These are phyloP conservation scores for Passer domesticus DNA, from an alignment of 2,113 vertebrate genomes.

Conservation along the genomic window DNA sequence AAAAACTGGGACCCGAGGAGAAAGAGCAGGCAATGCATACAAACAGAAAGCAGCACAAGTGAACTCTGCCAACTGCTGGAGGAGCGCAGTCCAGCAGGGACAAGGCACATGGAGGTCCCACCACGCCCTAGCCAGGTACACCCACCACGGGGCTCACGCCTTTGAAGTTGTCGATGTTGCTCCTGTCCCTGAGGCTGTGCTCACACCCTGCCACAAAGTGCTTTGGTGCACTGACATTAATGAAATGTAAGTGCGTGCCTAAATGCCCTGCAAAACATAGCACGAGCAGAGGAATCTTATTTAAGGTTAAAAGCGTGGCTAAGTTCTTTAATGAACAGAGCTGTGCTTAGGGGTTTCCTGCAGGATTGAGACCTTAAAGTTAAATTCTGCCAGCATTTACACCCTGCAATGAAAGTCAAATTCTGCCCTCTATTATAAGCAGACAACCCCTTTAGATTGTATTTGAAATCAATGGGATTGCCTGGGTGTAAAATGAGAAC, in stretches of 20 bases:
- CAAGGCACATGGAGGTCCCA: not conserved
- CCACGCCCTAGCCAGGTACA: accelerated
- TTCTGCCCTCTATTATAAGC: slow-evolving; percentile 67
- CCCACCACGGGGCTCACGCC: accelerated
- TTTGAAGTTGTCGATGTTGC: not conserved
- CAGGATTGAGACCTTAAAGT: slow-evolving; percentile 40
- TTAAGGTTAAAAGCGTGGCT: slow-evolving; percentile 46
- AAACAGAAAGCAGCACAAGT: not conserved
- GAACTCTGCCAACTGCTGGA: not conserved
- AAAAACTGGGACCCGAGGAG: not conserved
- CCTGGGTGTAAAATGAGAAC: slow-evolving; percentile 59
- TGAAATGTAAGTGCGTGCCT: not conserved
- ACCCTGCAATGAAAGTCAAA: slow-evolving; percentile 60
- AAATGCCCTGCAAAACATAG: not conserved
- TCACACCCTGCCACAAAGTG: not conserved
- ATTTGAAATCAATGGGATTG: slow-evolving; percentile 63
- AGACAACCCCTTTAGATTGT: slow-evolving; percentile 58
- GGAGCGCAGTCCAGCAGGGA: accelerated
- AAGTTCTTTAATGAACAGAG: slow-evolving; percentile 31
- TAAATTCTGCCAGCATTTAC: slow-evolving; percentile 50
- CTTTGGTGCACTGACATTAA: not conserved
- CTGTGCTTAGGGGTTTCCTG: slow-evolving; percentile 27
- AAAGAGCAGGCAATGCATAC: not conserved
- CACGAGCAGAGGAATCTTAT: not conserved
- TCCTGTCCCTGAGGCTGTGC: not conserved